phyloP scores from a whole-genome alignment of 2,888 invertebrate species.

The Macaria notata region DNA sequence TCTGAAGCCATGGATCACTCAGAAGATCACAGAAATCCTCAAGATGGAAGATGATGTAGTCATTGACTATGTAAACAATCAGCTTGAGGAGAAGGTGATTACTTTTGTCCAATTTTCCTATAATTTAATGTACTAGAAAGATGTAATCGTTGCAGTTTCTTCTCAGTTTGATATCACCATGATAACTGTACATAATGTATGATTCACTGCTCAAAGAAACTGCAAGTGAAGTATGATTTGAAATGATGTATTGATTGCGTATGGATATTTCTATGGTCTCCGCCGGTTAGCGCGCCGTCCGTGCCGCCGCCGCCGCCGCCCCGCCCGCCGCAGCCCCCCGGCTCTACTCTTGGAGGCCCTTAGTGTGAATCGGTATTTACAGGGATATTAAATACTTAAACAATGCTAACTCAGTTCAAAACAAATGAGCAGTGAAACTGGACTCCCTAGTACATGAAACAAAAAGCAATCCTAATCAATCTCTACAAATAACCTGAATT shows the following conservation, averaged over 20 bases:
- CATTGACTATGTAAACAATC: constrained; percentile 99
- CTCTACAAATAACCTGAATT: constrained; percentile 35
- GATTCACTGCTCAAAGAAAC: constrained; percentile 60
- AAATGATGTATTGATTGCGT: constrained; percentile 81
- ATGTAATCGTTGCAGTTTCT: constrained; percentile 82
- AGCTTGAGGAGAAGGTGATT: constrained; percentile 95
- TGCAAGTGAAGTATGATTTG: constrained; percentile 73
- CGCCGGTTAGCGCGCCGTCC: constrained; percentile 78
- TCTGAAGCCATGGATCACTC: constrained; percentile 99
- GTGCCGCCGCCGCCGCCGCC: constrained; percentile 67
- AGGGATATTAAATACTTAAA: constrained; percentile 79
- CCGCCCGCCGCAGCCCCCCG: constrained; percentile 62
- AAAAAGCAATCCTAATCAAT: constrained; percentile 36
- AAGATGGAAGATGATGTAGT: constrained; percentile 99
- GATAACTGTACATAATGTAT: constrained; percentile 19
- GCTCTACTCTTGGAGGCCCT: constrained; percentile 76
- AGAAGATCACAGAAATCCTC: constrained; percentile 96
- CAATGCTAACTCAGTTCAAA: constrained; percentile 68
- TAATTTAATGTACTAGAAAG: constrained; percentile 52
- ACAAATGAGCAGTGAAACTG: constrained; percentile 50
- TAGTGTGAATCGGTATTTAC: constrained; percentile 82
- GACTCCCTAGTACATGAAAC: constrained; percentile 52
- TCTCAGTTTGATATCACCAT: constrained; percentile 38
- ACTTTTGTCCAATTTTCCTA: constrained; percentile 38
- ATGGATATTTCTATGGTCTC: constrained; percentile 82